A percentile compares a stretch with the other conserved stretches of the same genome.
Conservation (phyloP, 1,140 invertebrate genomes). For the Drosophila tropicalis region DNA sequence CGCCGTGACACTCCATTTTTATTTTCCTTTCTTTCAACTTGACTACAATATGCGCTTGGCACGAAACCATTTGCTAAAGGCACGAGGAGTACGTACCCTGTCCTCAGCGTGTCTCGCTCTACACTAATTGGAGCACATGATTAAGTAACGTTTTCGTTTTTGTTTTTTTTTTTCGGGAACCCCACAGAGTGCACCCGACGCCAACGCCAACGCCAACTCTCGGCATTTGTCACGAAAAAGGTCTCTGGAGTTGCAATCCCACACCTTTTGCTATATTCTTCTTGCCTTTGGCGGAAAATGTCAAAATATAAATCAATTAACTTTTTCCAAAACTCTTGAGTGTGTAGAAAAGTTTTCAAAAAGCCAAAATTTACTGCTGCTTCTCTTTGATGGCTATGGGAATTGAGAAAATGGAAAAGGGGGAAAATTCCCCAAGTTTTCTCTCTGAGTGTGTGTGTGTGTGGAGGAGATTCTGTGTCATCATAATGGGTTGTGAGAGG, state of each 20-base stretch:
- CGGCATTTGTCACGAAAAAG: constrained; percentile 75
- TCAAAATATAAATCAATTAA: constrained; percentile 80
- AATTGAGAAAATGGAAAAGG: neutral
- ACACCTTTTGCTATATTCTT: constrained; percentile 40
- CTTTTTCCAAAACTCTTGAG: constrained; percentile 59
- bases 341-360: constrained; percentile 42
- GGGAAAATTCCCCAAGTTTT: neutral
- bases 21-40: constrained; percentile 48
- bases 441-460: neutral
- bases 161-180: constrained; percentile 31
- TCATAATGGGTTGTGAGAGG: constrained; percentile 25
- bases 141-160: constrained; percentile 77
- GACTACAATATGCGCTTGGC: constrained; percentile 57
- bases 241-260: constrained; percentile 56
- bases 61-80: constrained; percentile 60
- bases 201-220: constrained; percentile 36
- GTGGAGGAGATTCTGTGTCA: constrained; percentile 12
- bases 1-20: constrained; percentile 80
- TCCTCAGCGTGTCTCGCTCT: neutral
- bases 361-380: constrained; percentile 51
- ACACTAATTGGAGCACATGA: constrained; percentile 78
- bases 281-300: constrained; percentile 54
- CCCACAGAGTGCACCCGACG: constrained; percentile 27
- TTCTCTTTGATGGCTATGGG: constrained; percentile 24
- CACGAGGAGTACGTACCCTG: constrained; percentile 5